phyloP scores from a whole-genome alignment of 2,888 invertebrate species.

The Ophraella communa region DNA sequence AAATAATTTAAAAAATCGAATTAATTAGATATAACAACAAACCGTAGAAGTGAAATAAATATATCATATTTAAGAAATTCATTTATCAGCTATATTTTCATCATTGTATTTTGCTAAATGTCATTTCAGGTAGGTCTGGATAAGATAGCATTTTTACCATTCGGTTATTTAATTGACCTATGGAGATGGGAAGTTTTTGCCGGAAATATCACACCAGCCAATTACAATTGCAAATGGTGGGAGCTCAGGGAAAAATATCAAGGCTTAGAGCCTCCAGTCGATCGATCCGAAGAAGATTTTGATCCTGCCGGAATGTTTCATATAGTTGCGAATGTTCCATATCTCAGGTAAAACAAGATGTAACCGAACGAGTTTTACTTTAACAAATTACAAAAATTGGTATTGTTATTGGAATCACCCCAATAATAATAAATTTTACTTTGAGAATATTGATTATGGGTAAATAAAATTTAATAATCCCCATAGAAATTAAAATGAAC shows the following conservation, averaged over 20 bases:
- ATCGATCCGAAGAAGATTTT: constrained; percentile 68
- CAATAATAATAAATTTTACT: too few relatives aligned
- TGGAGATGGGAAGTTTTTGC: constrained; percentile 74
- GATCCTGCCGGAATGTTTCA: constrained; percentile 76
- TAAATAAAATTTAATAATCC: too few relatives aligned
- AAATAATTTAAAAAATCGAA: too few relatives aligned
- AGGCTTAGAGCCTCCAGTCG: constrained; percentile 69
- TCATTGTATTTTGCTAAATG: background rate
- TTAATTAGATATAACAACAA: too few relatives aligned
- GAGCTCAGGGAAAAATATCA: constrained; percentile 66
- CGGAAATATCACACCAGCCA: constrained; percentile 65
- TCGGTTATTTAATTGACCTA: constrained; percentile 72
- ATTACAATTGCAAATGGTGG: constrained; percentile 74
- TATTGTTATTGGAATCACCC: too few relatives aligned
- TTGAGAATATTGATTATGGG: too few relatives aligned
- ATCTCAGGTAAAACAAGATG: constrained; percentile 70
- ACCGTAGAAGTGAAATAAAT: too few relatives aligned
- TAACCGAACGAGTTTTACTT: too few relatives aligned
- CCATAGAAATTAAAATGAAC: too few relatives aligned
- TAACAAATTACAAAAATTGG: too few relatives aligned
- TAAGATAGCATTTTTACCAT: constrained; percentile 75
- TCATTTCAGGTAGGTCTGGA: constrained; percentile 63
- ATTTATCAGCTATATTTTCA: too few relatives aligned
- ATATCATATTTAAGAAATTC: too few relatives aligned
- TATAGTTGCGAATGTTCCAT: constrained; percentile 69